A percentile compares a stretch with the other conserved stretches of the same genome.
Evolutionary conservation across 2,113 vertebrate genomes (phyloP).

Genomic region (Nettapus auritus): DNA sequence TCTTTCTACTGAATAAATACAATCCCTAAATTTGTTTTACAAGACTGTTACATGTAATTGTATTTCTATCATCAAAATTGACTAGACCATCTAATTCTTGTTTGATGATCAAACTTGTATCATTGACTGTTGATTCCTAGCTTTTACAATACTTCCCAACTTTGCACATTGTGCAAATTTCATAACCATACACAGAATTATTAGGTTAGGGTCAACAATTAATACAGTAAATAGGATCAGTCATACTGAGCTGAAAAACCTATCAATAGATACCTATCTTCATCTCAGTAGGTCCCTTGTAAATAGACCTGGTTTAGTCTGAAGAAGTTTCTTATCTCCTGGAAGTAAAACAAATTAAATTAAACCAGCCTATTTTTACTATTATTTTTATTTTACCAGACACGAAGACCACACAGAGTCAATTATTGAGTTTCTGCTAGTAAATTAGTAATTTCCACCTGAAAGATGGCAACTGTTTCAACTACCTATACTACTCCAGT

Average conservation of each 20-base stretch:
- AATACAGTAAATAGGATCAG: neutral
- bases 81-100: neutral
- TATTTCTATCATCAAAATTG: neutral
- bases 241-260: neutral
- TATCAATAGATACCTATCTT: neutral
- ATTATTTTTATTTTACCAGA: neutral
- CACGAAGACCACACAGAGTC: neutral
- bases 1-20: neutral
- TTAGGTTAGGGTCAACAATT: neutral
- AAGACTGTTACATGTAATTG: neutral
- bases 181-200: neutral
- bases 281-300: neutral
- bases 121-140: neutral
- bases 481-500: neutral
- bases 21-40: neutral
- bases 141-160: neutral
- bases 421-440: neutral
- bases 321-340: neutral
- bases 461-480: neutral
- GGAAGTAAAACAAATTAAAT: neutral
- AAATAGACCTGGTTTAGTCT: neutral
- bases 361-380: neutral
- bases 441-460: neutral
- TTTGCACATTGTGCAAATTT: neutral
- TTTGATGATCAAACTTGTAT: neutral